Base-by-base conservation (phyloP, 1,140 invertebrate species). In the Caenorhabditis inopinata region DNA sequence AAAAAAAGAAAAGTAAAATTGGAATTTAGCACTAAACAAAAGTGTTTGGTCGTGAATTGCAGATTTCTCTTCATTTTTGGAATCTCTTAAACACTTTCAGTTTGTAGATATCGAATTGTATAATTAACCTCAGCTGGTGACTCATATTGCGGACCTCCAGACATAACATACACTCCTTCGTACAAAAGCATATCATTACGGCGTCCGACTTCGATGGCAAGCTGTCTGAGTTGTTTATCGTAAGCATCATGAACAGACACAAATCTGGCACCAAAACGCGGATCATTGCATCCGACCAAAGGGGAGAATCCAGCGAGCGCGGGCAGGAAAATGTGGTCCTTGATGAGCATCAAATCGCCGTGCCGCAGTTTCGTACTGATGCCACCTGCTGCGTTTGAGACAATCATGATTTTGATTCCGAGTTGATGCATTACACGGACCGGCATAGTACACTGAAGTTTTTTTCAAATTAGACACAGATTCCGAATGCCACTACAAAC, bases 191-290 rank as follows among this genome's bases (percentile, higher is more conserved):
- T 87, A 2, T 85, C 32, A 89, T 76, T 27, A 89, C 83, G 62
- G 87, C 83, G 9, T 85, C 90, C 25, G 87, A 68, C 82, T 32
- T 84, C 42, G 11, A 85, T 74, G 4, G 89, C 90, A 16, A 90
- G 81, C n/a, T 88, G 74, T 42, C 90, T 88, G 6, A 87, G 53
- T 27, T 89, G 77, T 53, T 83, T 80, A 82, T 91, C 89, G 84
- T 91, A 91, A 7, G 89, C 89, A 78, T 89, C 84, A 23, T 90
- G 90, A 73, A 91, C 84, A 14, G 90, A 86, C 3, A 90, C 90
- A 83, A 91, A 91, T 58, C 91, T 84, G 27, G 89, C 86, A 38
- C 91, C 91, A 87, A 91, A 91, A 78, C 91, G 90, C 18, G 82
- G 80, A 81, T 89, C 89, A 47, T 89, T 88, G 14, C 84, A 25